phyloP scores from a whole-genome alignment of 2,888 invertebrate species.

The Heteromurus nitidus region DNA sequence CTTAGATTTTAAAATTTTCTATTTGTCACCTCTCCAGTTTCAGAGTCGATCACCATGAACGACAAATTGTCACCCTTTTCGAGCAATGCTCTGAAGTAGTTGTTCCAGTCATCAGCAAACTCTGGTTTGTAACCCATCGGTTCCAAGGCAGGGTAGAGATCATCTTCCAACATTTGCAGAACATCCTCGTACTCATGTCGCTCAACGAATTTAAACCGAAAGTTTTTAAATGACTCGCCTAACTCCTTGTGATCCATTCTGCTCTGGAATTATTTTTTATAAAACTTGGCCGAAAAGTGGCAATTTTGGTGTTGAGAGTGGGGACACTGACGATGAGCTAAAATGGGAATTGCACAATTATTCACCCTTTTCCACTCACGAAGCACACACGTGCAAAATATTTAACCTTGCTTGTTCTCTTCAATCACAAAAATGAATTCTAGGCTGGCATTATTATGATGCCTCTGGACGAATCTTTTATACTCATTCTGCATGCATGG shows the following conservation, averaged over 20 bases:
- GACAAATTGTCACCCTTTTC: slow-evolving; percentile 37
- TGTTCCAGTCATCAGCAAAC: slow-evolving; percentile 33
- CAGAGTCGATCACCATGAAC: slow-evolving; percentile 46
- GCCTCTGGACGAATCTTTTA: too few species aligned
- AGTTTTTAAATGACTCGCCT: slow-evolving; percentile 27
- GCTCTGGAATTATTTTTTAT: too few species aligned
- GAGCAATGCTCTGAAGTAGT: slow-evolving; percentile 14
- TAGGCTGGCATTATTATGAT: too few species aligned
- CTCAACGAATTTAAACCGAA: slow-evolving; percentile 48
- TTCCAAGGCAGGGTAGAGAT: slow-evolving; percentile 27
- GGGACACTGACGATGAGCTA: too few species aligned
- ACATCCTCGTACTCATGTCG: slow-evolving; percentile 30
- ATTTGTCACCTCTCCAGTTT: slow-evolving; percentile 53
- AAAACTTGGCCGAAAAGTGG: too few species aligned
- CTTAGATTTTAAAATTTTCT: background rate
- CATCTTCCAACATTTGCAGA: slow-evolving; percentile 30
- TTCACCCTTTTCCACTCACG: too few species aligned
- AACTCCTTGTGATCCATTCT: slow-evolving; percentile 47
- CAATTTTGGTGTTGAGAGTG: too few species aligned
- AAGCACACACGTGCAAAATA: too few species aligned
- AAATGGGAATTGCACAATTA: too few species aligned
- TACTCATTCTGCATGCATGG: too few species aligned
- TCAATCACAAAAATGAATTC: too few species aligned
- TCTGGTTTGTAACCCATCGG: slow-evolving; percentile 30
- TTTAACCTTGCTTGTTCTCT: too few species aligned